Base-by-base conservation (phyloP, 2,797 vertebrate species). In the Rhinichthys osculus region DNA sequence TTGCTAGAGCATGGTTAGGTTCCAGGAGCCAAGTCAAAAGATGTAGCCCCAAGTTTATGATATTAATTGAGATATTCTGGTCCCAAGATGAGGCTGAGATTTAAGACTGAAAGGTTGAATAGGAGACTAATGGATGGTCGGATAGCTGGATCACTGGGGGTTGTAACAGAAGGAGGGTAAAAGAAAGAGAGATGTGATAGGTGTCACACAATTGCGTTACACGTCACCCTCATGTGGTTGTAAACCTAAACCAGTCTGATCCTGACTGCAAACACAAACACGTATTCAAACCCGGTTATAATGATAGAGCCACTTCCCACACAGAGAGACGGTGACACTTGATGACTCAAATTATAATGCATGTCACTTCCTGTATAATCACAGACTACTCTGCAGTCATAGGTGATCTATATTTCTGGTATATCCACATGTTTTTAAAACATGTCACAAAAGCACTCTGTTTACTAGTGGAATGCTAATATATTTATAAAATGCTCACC, bases 211-310 rank as follows among this genome's bases (percentile, higher is more conserved):
- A 40, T 66, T 66, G 6, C 30, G 19, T 21, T 40, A 82, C 80
- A 35, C 30, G 50, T 91, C 88, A 87, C 35, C 8, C 52, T 89
- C 88, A 91, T 71, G 78, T 67, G 83, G 50, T 10, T 30, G 30
- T 88, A 74, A 85, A 81, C 7, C 35, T 59, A 71, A 90, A 59
- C 66, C 72, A 73, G 73, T 78, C n/a, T 27, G 42, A 35, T 86
- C 86, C 82, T 87, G 90, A 38, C 42, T 33, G 6, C 73, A 85
- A 50, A 52, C 69, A 83, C 73, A 85, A 50, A 52, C 62, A 83
- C 47, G 2, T 64, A 42, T 6, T 77, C 57, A 85, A 52, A 83
- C 71, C 7, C 21, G 50, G 33, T 82, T 87, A 38, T 10, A 59
- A 9, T 50, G 50, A 84, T 76, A 16, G 3, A 21, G 42, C 2